Evolutionary conservation across 2,113 vertebrate species (phyloP), one percentile per base, ranked within the genome.

Genomic region (Limnothrissa miodon): DNA sequence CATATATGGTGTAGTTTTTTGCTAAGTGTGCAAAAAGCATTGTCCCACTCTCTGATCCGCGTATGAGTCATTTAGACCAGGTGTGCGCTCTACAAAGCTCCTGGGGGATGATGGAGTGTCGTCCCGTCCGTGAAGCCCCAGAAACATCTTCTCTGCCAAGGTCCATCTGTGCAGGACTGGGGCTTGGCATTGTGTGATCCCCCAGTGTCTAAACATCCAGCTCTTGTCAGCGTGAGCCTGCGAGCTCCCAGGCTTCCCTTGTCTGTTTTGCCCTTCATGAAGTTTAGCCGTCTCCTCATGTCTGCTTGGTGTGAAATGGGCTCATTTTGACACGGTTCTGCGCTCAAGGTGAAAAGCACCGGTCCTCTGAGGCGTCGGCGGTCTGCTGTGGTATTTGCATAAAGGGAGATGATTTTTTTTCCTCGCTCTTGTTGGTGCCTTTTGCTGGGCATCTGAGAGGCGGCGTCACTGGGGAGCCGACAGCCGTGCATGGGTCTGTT

Each of bases 291-390:
- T 70, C 83, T 82, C 44, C 39, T 39, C 66, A 15, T 17, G 66
- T 17, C 45, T 74, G 66, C 11, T 42, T 25, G 44, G 83, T 59
- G 81, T 86, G 85, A 85, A 85, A 85, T 83, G 11, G 39, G 74
- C 59, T 85, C 44, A 82, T 81, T 82, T 82, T 29, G 39, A 82
- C 39, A 42, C 46, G 17, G 25, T 80, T 81, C 78, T 45, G 44
- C 42, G 83, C 51, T 86, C 39, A 80, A 86, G 82, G 80, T 82
- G 80, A 78, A n/a, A 78, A 48, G 44, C 78, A n/a, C 59, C 36
- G 9, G 39, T 78, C 53, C 56, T 85, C 59, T 39, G 70, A 83
- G 84, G 33, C 25, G 5, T 39, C 11, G 33, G 1, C 78, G 17
- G 23, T 0, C 66, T 36, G 8, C 44, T 80, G 45, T 79, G 46